phyloP scores from a whole-genome alignment of 1,140 invertebrate genomes.

The Drosophila guanche region DNA sequence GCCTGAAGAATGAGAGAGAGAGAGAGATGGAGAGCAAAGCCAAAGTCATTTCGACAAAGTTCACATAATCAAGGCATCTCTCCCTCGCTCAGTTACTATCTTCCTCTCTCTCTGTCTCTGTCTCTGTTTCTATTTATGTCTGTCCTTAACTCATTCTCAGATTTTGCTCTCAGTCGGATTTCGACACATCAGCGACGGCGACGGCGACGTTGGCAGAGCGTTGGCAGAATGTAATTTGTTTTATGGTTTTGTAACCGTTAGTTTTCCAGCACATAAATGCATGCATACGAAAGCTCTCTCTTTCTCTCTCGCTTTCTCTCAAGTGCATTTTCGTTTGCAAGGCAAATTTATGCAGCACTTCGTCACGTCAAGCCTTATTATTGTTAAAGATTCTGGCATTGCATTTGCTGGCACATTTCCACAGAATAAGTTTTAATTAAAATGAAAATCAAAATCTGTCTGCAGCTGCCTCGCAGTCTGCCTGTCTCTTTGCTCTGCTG shows the following conservation, averaged over 20 bases:
- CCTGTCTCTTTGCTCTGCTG: not conserved
- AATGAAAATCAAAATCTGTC: constrained; percentile 57
- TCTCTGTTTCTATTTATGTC: not conserved
- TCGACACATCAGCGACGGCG: constrained; percentile 18
- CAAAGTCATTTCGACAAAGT: constrained; percentile 37
- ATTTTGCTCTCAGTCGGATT: not conserved
- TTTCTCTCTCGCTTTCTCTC: not conserved
- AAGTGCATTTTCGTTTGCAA: constrained; percentile 26
- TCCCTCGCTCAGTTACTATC: not conserved
- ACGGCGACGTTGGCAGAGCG: constrained; percentile 8
- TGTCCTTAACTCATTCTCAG: not conserved
- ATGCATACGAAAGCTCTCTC: not conserved
- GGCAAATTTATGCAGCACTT: constrained; percentile 54
- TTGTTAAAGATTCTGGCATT: constrained; percentile 39
- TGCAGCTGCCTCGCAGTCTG: not conserved
- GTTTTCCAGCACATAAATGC: constrained; percentile 21
- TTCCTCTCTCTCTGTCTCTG: constrained; percentile 4
- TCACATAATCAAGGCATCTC: constrained; percentile 44
- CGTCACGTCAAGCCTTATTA: constrained; percentile 46
- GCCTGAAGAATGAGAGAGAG: constrained; percentile 22
- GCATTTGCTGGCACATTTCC: constrained; percentile 4
- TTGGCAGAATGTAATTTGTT: constrained; percentile 61
- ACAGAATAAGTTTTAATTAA: constrained; percentile 58
- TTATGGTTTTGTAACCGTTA: constrained; percentile 59
- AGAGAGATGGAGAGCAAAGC: not conserved